Conservation (phyloP, 2,113 vertebrate genomes). For the Python bivittatus region DNA sequence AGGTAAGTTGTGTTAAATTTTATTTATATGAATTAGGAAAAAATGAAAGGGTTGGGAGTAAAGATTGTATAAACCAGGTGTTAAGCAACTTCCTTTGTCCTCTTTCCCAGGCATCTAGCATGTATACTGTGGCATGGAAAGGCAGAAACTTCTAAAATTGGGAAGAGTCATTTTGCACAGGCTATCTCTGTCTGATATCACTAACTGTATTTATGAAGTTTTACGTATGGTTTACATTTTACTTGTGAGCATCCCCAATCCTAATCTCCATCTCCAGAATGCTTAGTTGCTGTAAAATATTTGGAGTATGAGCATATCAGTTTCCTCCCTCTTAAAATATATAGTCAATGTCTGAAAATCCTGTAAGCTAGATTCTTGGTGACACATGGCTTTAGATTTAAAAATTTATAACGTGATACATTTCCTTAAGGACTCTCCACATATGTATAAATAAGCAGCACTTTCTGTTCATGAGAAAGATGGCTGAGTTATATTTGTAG, state of each 20-base stretch:
- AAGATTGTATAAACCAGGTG: not conserved
- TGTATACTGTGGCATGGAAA: not conserved
- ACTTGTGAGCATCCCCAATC: not conserved
- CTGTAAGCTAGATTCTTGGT: not conserved
- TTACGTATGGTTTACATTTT: no score
- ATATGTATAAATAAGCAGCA: no score
- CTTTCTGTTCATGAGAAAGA: no score
- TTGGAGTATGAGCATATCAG: not conserved
- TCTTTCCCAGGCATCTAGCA: no score
- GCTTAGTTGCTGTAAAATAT: not conserved
- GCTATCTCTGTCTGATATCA: no score
- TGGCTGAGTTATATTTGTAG: no score
- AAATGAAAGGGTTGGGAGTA: not conserved
- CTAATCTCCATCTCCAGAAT: not conserved
- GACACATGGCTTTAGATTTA: not conserved
- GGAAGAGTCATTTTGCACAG: no score
- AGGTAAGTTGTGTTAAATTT: constrained; percentile 78
- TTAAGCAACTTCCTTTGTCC: no score
- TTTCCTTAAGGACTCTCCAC: no score
- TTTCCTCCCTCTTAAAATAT: not conserved
- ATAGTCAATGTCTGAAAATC: no score
- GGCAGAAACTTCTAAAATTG: not conserved
- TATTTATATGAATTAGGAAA: not conserved
- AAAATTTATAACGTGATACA: no score
- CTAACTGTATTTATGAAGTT: no score